Evolutionary conservation across 2,888 invertebrate species (phyloP).

Genomic region (Lepidonotus clava): DNA sequence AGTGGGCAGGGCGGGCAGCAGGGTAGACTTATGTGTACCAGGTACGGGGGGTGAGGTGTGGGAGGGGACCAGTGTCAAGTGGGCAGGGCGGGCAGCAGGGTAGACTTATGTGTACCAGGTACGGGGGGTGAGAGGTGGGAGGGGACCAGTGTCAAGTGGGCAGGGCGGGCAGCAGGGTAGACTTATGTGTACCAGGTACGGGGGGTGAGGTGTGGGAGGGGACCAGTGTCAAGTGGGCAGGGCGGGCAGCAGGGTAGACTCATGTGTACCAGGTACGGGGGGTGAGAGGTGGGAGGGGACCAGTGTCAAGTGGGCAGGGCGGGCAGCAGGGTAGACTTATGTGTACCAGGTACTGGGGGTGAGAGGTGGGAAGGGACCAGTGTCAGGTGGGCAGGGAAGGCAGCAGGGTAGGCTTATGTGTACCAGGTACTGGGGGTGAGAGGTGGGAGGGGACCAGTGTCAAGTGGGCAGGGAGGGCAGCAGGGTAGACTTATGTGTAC

Average conservation of each 20-base stretch:
- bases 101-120: background rate
- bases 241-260: too few relatives aligned
- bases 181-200: background rate
- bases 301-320: background rate
- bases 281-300: too few relatives aligned
- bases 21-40: background rate
- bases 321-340: background rate
- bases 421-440: too few relatives aligned
- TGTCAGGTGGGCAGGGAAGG: background rate
- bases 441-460: background rate
- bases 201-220: background rate
- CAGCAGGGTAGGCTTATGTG: too few relatives aligned
- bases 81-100: background rate
- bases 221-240: background rate
- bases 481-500: background rate
- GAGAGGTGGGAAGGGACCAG: background rate
- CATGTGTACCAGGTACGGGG: too few relatives aligned
- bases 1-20: background rate
- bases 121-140: background rate
- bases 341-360: background rate
- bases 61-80: background rate
- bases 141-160: too few relatives aligned
- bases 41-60: background rate
- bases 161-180: background rate
- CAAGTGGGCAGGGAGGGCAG: background rate